Percentiles rank a stretch among this genome's conserved stretches.
These are phyloP conservation scores for Ptychochromis oligacanthus DNA, from an alignment of 2,113 vertebrate genomes.

Conservation along the genomic window DNA sequence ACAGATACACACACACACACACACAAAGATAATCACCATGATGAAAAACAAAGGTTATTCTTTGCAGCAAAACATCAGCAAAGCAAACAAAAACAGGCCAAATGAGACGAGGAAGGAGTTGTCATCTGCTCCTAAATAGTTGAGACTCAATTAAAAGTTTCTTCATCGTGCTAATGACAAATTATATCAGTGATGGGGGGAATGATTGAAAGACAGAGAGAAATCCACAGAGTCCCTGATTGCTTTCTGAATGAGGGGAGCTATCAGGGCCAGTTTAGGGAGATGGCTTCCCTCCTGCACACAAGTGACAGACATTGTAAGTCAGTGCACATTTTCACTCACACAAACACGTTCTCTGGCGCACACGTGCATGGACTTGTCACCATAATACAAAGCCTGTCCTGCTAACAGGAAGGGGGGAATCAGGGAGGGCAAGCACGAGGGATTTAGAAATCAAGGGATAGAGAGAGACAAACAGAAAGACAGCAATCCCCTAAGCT, in stretches of 20 bases:
- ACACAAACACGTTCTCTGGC: constrained; percentile 7
- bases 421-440: constrained; percentile 17
- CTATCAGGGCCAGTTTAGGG: constrained; percentile 54
- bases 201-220: constrained; percentile 62
- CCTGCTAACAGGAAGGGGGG: constrained; percentile 50
- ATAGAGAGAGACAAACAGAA: constrained; percentile 47
- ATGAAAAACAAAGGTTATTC: constrained; percentile 50
- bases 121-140: constrained; percentile 63
- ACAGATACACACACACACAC: background rate
- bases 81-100: constrained; percentile 50
- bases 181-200: constrained; percentile 66
- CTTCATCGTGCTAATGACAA: constrained; percentile 69
- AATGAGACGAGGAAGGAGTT: constrained; percentile 59
- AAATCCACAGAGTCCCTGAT: constrained; percentile 59
- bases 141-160: constrained; percentile 78
- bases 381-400: constrained; percentile 58
- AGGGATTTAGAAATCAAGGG: constrained; percentile 56
- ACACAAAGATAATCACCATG: constrained; percentile 15
- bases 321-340: constrained; percentile 14
- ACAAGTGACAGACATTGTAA: constrained; percentile 27
- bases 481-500: constrained; percentile 61
- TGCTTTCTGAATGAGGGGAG: constrained; percentile 68
- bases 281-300: constrained; percentile 30
- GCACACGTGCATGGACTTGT: constrained; percentile 29
- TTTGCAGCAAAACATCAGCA: constrained; percentile 27